These are phyloP conservation scores for Zosterops lateralis DNA, from an alignment of 2,113 vertebrate species.

Conservation along the genomic window DNA sequence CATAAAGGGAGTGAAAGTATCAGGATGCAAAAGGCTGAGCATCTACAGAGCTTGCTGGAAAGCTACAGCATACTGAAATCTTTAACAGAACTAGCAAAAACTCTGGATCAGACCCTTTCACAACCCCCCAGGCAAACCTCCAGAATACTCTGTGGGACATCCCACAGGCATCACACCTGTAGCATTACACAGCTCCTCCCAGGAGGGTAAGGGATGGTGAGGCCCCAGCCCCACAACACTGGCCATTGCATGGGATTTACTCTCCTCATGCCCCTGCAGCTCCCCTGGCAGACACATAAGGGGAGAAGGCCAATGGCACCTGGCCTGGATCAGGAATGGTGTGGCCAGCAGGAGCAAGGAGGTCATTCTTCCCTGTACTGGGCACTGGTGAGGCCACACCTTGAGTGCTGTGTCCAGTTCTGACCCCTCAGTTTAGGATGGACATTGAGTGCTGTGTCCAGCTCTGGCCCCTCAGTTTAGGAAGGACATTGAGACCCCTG, in stretches of 20 bases:
- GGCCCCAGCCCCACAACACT: accelerated
- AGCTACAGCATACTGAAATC: background rate
- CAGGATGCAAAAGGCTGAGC: background rate
- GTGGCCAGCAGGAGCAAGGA: too few species aligned
- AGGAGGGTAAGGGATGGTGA: background rate
- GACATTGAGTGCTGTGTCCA: too few species aligned
- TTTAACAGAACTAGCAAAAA: background rate
- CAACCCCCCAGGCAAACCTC: background rate
- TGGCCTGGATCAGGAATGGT: too few species aligned
- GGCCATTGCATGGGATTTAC: background rate
- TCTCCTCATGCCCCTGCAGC: background rate
- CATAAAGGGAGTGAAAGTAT: background rate
- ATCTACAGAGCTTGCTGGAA: background rate
- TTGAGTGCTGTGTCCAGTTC: too few species aligned
- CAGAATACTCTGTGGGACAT: background rate
- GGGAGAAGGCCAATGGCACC: too few species aligned
- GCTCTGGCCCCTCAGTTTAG: too few species aligned
- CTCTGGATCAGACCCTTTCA: background rate
- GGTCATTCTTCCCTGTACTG: too few species aligned
- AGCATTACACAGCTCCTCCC: background rate
- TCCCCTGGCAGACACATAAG: too few species aligned
- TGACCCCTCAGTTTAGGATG: too few species aligned
- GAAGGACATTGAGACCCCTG: too few species aligned
- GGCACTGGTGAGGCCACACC: too few species aligned
- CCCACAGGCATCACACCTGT: background rate